Evolutionary conservation across 1,140 invertebrate genomes (phyloP).

Genomic region (Adelges cooleyi): DNA sequence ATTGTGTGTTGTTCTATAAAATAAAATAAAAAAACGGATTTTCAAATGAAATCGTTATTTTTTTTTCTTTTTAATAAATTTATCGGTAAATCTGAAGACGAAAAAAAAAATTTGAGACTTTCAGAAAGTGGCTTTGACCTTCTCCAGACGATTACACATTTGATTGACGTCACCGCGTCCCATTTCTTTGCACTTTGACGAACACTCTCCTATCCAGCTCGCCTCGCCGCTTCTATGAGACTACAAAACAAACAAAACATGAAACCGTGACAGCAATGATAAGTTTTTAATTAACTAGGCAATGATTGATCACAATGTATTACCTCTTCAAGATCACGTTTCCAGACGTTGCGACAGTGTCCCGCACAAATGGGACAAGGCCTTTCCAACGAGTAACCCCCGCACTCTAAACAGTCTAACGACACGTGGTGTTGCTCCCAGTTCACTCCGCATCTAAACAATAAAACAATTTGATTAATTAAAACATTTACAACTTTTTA

Average conservation of each 20-base stretch:
- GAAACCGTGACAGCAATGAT: not conserved
- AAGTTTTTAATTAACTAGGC: too few species aligned
- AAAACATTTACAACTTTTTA: too few species aligned
- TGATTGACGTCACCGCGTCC: slow-evolving; percentile 33
- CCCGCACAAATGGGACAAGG: slow-evolving; percentile 68
- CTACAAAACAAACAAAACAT: slow-evolving; percentile 42
- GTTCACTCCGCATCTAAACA: slow-evolving; percentile 60
- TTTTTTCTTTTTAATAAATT: too few species aligned
- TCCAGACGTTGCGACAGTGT: slow-evolving; percentile 59
- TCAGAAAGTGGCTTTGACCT: slow-evolving; percentile 40
- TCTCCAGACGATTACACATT: slow-evolving; percentile 42
- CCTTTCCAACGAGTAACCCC: slow-evolving; percentile 62
- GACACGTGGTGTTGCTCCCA: slow-evolving; percentile 71
- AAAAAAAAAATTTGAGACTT: too few species aligned
- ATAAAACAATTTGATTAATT: slow-evolving; percentile 21
- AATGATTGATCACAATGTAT: slow-evolving; percentile 29
- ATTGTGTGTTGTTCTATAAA: too few species aligned
- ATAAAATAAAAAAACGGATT: too few species aligned
- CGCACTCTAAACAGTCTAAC: slow-evolving; percentile 68
- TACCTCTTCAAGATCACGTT: slow-evolving; percentile 63
- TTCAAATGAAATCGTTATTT: too few species aligned
- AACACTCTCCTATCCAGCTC: slow-evolving; percentile 58
- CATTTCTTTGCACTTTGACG: slow-evolving; percentile 38
- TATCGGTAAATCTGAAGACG: too few species aligned
- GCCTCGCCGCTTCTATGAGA: slow-evolving; percentile 62